phyloP scores from a whole-genome alignment of 2,113 vertebrate species.

The Lepus timidus region DNA sequence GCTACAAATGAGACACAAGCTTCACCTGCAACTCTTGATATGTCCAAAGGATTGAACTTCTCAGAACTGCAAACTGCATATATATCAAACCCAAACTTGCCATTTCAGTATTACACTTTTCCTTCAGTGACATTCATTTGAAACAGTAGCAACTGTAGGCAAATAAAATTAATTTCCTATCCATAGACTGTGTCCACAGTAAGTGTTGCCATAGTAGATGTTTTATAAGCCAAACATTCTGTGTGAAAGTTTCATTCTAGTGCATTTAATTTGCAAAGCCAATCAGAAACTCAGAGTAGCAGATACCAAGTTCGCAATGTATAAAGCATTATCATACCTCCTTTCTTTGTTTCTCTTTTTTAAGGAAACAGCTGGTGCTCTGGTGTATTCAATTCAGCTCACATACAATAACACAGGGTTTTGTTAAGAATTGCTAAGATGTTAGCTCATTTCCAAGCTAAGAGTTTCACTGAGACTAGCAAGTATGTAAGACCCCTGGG shows the following conservation, averaged over 20 bases:
- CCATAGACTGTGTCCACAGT: constrained; percentile 80
- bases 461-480: constrained; percentile 16
- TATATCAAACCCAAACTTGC: constrained; percentile 32
- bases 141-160: constrained; percentile 71
- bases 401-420: constrained; percentile 76
- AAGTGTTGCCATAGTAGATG: constrained; percentile 78
- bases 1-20: constrained; percentile 33
- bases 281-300: constrained; percentile 83
- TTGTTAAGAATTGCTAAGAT: constrained; percentile 52
- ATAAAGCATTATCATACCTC: constrained; percentile 51
- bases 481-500: background rate
- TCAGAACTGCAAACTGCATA: background rate
- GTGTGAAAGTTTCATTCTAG: constrained; percentile 77
- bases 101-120: constrained; percentile 56
- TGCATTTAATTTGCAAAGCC: constrained; percentile 85
- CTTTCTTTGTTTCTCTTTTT: background rate
- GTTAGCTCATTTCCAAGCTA: constrained; percentile 18
- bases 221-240: constrained; percentile 84
- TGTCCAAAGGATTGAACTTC: constrained; percentile 29
- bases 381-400: constrained; percentile 77
- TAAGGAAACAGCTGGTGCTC: constrained; percentile 60
- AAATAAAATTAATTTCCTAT: constrained; percentile 84
- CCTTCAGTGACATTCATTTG: constrained; percentile 66
- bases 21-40: background rate
- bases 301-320: constrained; percentile 83